phyloP scores from a whole-genome alignment of 1,140 invertebrate species.

The Ceratina australensis region DNA sequence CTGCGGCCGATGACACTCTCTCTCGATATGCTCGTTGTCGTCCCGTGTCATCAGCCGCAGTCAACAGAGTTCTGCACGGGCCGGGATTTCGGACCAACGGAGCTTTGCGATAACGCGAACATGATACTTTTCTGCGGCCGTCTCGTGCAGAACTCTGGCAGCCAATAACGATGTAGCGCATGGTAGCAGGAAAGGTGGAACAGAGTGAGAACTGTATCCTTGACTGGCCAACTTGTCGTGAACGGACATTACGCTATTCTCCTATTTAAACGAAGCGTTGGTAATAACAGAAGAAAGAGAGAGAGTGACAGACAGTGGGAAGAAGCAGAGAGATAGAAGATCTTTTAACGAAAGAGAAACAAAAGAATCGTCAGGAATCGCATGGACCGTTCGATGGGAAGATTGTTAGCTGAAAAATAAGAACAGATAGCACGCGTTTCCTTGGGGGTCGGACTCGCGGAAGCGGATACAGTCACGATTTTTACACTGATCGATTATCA shows the following conservation, averaged over 20 bases:
- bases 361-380: not conserved
- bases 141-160: no score
- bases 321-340: conserved; percentile 13
- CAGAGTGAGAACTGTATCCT: no score
- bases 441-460: conserved; percentile 44
- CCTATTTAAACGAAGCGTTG: not conserved
- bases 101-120: no score
- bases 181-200: no score
- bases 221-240: no score
- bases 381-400: not conserved
- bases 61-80: no score
- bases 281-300: not conserved
- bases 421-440: not conserved
- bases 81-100: no score
- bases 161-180: no score
- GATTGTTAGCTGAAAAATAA: not conserved
- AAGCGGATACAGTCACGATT: conserved; percentile 48
- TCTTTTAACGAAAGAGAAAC: not conserved
- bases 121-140: no score
- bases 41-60: no score
- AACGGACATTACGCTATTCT: not conserved
- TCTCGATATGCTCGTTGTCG: no score
- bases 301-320: not conserved
- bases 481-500: conserved; percentile 9
- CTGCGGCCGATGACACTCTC: no score